Conservation (phyloP, 1,140 invertebrate genomes). For the Bradysia coprophila region DNA sequence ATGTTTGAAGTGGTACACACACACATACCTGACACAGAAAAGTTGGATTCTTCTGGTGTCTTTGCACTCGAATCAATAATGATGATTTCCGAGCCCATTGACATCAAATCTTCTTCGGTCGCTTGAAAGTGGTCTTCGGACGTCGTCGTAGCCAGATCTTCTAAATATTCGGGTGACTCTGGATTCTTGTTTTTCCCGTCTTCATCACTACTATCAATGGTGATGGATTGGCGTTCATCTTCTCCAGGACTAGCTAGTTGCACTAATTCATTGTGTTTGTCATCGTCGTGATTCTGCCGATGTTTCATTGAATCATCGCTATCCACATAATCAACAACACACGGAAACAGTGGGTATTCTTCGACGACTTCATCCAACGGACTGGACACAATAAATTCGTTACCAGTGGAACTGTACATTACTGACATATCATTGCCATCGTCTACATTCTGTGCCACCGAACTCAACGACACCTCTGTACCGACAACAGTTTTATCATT, state of each 20-base stretch:
- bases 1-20: no score
- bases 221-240: background rate
- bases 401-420: slow-evolving; percentile 27
- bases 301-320: slow-evolving; percentile 36
- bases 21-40: no score
- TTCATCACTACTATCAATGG: background rate
- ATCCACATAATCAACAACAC: slow-evolving; percentile 33
- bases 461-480: slow-evolving; percentile 35
- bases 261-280: background rate
- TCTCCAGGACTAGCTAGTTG: background rate
- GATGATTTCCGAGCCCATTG: slow-evolving; percentile 1
- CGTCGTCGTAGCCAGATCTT: background rate
- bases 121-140: background rate
- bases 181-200: background rate
- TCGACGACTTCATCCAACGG: slow-evolving; percentile 35
- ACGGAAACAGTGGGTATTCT: slow-evolving; percentile 40
- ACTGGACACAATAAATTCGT: slow-evolving; percentile 26
- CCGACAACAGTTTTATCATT: slow-evolving; percentile 36
- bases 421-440: slow-evolving; percentile 36
- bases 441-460: slow-evolving; percentile 27
- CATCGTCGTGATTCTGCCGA: background rate
- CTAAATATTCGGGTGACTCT: background rate
- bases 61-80: background rate
- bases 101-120: slow-evolving; percentile 1
- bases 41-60: background rate